These are phyloP conservation scores for Lepidochrysops patricia DNA, from an alignment of 2,888 invertebrate species.

Conservation along the genomic window DNA sequence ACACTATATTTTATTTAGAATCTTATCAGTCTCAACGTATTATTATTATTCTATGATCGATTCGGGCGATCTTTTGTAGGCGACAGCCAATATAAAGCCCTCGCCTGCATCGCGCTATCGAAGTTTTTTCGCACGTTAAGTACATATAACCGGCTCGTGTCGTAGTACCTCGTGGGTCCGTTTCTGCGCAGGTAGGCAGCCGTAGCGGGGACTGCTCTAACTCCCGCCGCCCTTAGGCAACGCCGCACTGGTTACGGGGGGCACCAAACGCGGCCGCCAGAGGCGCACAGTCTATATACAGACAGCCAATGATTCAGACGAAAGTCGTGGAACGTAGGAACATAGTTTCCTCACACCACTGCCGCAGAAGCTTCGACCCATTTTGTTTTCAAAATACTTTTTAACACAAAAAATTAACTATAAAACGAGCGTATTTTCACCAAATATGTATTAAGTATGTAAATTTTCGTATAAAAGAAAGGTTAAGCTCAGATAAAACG, in stretches of 20 bases:
- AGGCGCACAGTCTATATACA: background rate
- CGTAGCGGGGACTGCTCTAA: conserved; percentile 32
- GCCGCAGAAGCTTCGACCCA: conserved; percentile 6
- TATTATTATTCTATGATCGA: conserved; percentile 9
- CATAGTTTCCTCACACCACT: conserved; percentile 9
- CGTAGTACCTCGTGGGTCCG: conserved; percentile 25
- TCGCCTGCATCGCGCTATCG: conserved; percentile 17
- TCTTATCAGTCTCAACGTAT: background rate
- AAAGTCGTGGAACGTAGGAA: conserved; percentile 8
- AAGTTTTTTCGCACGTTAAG: conserved; percentile 13
- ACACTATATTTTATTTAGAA: too few species aligned
- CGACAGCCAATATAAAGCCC: conserved; percentile 28
- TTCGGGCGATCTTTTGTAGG: conserved; percentile 17
- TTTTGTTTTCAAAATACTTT: too few species aligned
- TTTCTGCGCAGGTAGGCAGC: conserved; percentile 9
- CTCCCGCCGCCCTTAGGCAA: conserved; percentile 24
- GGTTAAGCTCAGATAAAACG: background rate
- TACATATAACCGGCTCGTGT: conserved; percentile 8
- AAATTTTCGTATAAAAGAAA: background rate
- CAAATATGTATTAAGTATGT: too few species aligned
- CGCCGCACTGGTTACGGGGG: conserved; percentile 16
- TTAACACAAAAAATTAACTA: too few species aligned
- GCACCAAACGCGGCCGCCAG: background rate
- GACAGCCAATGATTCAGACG: conserved; percentile 2
- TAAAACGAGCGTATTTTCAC: too few species aligned